phyloP scores from a whole-genome alignment of 2,113 vertebrate genomes.

The Rhombomys opimus region DNA sequence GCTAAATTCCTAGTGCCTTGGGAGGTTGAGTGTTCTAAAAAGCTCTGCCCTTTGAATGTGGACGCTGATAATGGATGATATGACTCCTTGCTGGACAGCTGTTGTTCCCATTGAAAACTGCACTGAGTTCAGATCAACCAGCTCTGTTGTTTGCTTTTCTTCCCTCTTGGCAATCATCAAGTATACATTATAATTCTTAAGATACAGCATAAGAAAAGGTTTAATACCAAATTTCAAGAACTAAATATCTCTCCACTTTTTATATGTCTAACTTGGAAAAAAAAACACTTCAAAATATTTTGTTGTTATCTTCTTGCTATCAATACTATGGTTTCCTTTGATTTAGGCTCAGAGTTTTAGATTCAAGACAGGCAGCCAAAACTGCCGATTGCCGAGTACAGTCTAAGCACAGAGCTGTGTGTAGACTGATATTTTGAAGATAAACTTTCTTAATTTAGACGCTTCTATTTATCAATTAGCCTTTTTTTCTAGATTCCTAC shows the following conservation, averaged over 20 bases:
- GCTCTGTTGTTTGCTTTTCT: slow-evolving; percentile 32
- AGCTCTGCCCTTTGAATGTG: slow-evolving; percentile 77
- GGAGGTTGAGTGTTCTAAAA: slow-evolving; percentile 75
- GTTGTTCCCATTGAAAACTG: slow-evolving; percentile 66
- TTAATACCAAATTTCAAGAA: slow-evolving; percentile 79
- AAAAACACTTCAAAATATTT: slow-evolving; percentile 71
- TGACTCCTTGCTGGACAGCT: slow-evolving; percentile 66
- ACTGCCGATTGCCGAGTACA: not conserved
- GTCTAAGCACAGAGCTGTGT: not conserved
- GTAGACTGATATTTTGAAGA: slow-evolving; percentile 24
- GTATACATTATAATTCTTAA: slow-evolving; percentile 74
- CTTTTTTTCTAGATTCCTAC: not conserved
- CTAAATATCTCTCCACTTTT: slow-evolving; percentile 66
- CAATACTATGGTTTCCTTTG: slow-evolving; percentile 42
- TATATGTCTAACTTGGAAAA: slow-evolving; percentile 69
- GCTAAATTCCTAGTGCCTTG: slow-evolving; percentile 71
- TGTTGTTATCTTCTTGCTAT: slow-evolving; percentile 12
- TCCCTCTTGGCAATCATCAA: slow-evolving; percentile 66
- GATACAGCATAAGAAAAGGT: slow-evolving; percentile 77
- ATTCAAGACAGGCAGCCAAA: slow-evolving; percentile 52
- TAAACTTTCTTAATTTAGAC: slow-evolving; percentile 48
- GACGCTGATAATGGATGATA: slow-evolving; percentile 72
- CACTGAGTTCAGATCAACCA: slow-evolving; percentile 74
- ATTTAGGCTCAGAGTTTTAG: slow-evolving; percentile 54
- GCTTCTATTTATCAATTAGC: slow-evolving; percentile 32